Base-by-base conservation (phyloP, 2,888 invertebrate genomes). In the Gasteruption jaculator region DNA sequence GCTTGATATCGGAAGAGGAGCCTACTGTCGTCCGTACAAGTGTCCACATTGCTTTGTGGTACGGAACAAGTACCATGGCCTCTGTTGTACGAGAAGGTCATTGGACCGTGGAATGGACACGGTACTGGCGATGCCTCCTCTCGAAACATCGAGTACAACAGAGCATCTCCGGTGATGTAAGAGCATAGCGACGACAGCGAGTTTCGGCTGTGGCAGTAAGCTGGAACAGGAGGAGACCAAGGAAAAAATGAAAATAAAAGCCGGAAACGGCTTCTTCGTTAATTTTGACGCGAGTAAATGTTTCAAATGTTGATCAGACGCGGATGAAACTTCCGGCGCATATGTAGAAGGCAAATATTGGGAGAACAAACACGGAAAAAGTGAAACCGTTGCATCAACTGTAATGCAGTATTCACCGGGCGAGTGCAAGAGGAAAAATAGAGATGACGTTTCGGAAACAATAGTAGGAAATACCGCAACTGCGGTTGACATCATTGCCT, bases 1-100 rank as follows among this genome's bases (percentile, higher is more conserved):
- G 92, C 92, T 70, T 93, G 92, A 72, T 92, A 94, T 71, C 87
- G 87, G 63, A 95, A 83, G 53, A 93, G 79, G 38, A 94, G 77
- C 53, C 89, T 79, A 51, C 91, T 91, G 63, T 92, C 89, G 70
- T 94, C 92, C 1, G 93, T 93, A 72, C 94, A 95, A 61, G 90
- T 88, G 71, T 93, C 93, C 57, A 94, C 89, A 55, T 90, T 90
- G 33, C 93, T 93, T 38, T 86, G 85, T 0, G 94, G 94, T 59
- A 82, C 83, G 53, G 83, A 83, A 73, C 94, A 94, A 65, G 91
- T 90, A 14, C 91, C 91, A 61, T 91, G 86, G 3, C 91, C 92
- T 45, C 91, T 80, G 71, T 90, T 91, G 71, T 95, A 95, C 38
- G 91, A 88, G 73, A 95, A 95, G 46, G 89, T 86, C 74, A 90